phyloP scores from a whole-genome alignment of 2,797 vertebrate species.

The Typhlichthys eigenmanni region DNA sequence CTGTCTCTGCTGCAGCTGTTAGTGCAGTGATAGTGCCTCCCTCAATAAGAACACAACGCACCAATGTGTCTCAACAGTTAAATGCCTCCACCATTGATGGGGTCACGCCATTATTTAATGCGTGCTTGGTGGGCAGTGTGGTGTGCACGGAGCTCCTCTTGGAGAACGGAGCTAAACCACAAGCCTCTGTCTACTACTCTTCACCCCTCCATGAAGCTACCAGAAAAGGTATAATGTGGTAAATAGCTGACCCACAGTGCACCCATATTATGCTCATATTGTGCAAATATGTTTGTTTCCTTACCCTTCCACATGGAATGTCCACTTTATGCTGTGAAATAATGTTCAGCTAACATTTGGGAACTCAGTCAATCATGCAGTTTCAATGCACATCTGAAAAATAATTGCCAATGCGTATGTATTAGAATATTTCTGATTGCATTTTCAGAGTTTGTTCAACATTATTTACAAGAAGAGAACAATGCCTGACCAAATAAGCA shows the following conservation, averaged over 20 bases:
- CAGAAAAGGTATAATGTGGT: constrained; percentile 81
- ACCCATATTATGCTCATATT: background rate
- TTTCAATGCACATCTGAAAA: no score
- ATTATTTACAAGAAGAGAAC: no score
- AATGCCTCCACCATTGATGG: constrained; percentile 92
- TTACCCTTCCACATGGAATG: no score
- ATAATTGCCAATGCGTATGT: no score
- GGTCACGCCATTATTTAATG: constrained; percentile 90
- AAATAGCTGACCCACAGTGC: background rate
- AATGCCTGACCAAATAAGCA: no score
- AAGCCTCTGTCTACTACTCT: constrained; percentile 84
- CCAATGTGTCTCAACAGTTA: constrained; percentile 77
- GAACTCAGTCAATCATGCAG: no score
- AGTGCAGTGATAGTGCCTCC: background rate
- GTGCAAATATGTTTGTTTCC: background rate
- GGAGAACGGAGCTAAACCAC: constrained; percentile 88
- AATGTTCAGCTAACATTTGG: no score
- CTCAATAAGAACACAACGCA: constrained; percentile 30
- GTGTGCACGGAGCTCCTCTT: constrained; percentile 87
- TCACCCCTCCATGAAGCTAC: constrained; percentile 91
- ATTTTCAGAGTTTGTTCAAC: no score
- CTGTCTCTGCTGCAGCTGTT: background rate
- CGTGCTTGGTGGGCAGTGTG: constrained; percentile 87
- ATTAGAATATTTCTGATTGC: no score
- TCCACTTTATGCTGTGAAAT: no score